phyloP scores from a whole-genome alignment of 2,797 vertebrate species.

The Spheniscus humboldti region DNA sequence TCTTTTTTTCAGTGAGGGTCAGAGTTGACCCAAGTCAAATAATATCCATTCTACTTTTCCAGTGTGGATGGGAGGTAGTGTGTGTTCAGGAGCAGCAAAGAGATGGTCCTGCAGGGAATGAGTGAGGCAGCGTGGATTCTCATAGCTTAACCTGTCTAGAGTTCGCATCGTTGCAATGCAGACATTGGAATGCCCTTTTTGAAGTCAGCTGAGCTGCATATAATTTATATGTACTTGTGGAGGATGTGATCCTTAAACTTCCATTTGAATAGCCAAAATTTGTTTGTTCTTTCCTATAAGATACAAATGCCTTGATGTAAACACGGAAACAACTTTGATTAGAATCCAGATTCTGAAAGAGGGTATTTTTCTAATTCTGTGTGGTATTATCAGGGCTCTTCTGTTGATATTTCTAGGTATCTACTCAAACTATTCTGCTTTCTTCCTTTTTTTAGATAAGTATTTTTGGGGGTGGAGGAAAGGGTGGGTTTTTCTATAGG shows the following conservation, averaged over 20 bases:
- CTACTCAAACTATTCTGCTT: not conserved
- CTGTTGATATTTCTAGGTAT: not conserved
- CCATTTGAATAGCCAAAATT: not conserved
- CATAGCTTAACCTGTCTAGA: not conserved
- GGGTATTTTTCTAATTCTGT: not conserved
- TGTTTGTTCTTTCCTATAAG: not conserved
- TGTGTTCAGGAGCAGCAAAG: not conserved
- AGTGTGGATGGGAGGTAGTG: not conserved
- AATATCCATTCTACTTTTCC: not conserved
- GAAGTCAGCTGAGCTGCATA: not conserved
- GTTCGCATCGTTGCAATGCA: not conserved
- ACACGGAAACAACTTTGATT: not conserved
- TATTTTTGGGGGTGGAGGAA: not conserved
- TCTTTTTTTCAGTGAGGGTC: not conserved
- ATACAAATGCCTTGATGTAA: not conserved
- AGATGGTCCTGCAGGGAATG: not conserved
- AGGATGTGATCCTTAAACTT: not conserved
- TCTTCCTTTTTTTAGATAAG: not conserved
- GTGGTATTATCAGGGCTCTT: not conserved
- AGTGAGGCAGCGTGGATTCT: fast-evolving
- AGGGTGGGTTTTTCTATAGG: not conserved
- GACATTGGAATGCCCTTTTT: not conserved
- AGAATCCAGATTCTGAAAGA: not conserved
- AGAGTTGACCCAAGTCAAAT: not conserved
- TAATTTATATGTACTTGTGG: not conserved